These are phyloP conservation scores for Creontiades dilutus DNA, from an alignment of 2,888 invertebrate genomes.

Conservation along the genomic window DNA sequence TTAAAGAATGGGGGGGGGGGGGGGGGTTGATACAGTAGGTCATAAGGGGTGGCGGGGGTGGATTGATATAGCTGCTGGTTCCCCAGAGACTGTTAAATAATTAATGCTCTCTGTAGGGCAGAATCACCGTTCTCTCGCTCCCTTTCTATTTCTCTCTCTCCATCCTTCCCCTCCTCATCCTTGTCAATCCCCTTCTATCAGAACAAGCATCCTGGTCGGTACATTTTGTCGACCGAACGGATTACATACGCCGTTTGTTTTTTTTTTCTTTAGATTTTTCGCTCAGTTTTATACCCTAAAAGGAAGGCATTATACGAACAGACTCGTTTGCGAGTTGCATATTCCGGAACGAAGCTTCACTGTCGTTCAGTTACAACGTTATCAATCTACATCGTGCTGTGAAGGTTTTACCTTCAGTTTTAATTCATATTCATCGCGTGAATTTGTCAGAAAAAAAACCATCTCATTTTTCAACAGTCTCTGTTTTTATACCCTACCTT, in stretches of 20 bases:
- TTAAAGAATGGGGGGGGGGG: neutral
- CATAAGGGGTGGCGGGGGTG: neutral
- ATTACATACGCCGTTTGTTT: neutral
- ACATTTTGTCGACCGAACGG: neutral
- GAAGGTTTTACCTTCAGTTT: no score
- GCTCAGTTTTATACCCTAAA: constrained; percentile 4
- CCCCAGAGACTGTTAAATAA: constrained; percentile 34
- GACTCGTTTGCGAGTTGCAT: neutral
- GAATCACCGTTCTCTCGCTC: neutral
- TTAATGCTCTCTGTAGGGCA: constrained; percentile 56
- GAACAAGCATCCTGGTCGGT: neutral
- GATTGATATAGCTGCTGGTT: constrained; percentile 52
- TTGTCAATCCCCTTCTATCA: neutral
- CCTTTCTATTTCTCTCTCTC: neutral
- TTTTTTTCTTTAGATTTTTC: neutral
- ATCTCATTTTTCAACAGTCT: no score
- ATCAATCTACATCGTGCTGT: no score
- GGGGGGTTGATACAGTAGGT: neutral
- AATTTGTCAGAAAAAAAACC: no score
- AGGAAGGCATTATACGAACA: neutral
- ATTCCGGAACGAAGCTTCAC: no score
- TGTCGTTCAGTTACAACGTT: no score
- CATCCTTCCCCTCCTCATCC: neutral
- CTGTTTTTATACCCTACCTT: no score
- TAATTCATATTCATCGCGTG: no score